Evolutionary conservation across 1,140 invertebrate genomes (phyloP), one percentile per base, ranked within the genome.

Genomic region (Trichoplusia ni): DNA sequence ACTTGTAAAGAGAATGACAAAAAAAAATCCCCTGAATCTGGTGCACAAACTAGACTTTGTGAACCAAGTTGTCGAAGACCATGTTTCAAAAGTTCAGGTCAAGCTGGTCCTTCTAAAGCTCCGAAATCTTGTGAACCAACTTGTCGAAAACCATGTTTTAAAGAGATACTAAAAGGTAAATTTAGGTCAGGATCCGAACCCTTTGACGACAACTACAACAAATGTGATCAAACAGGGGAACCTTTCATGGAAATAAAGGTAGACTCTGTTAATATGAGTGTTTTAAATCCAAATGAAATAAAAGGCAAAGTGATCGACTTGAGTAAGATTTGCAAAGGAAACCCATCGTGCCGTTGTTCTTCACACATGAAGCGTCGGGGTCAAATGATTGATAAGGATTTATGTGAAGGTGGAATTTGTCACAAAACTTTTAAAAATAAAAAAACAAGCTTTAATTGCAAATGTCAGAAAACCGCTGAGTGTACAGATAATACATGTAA

Each of bases 211-310:
- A 25, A 27, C 37, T 18, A 19, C 23, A 53, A 8, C 40, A 49
- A 33, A 64, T 35, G 25, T 51, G 59, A 74, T 65, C 64, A 69
- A 62, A 69, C 67, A 21, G 64, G 54, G 4, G 73, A 77, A 23
- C 71, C 74, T 4, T 44, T 77, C 31, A 77, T 81, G 59, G 70
- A 73, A 66, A 61, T 81, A 33, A 71, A 73, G 51, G 64, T 81
- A 19, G 54, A 79, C 68, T 51, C 69, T 37, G 7, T 29, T 2
- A 18, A 69, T 49, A 71, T 75, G 65, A 56, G 66, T 7, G 54
- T 77, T 6, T 46, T 77, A 40, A 81, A 81, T 58, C 38, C 69
- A 4, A 23, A 40, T 13, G 76, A 78, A 69, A 67, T 79, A 14
- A 72, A 70, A 56, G 16, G 42, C n/a, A 78, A 73, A 44, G 46